Conservation (phyloP, 2,888 invertebrate genomes). For the Dione juno region DNA sequence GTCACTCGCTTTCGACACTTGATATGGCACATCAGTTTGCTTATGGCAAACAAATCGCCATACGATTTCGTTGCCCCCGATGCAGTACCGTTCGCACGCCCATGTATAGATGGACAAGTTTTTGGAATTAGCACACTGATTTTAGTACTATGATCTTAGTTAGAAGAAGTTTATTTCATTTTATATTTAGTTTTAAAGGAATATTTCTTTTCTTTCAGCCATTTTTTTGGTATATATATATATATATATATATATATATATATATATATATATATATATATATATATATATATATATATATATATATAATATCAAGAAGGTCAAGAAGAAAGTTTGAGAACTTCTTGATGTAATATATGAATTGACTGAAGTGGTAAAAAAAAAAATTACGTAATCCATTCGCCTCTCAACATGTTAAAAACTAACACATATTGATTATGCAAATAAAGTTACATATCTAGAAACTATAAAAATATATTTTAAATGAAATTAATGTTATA, state of each 20-base stretch:
- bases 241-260: too few relatives aligned
- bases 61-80: constrained; percentile 55
- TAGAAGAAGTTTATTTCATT: not conserved
- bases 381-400: not conserved
- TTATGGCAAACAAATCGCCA: constrained; percentile 72
- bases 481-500: not conserved
- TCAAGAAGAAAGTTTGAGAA: not conserved
- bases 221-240: too few relatives aligned
- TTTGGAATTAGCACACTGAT: constrained; percentile 32
- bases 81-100: constrained; percentile 57
- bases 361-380: too few relatives aligned
- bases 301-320: not conserved
- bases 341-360: not conserved
- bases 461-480: not conserved
- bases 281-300: too few relatives aligned
- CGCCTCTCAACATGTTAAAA: too few relatives aligned
- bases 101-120: constrained; percentile 41
- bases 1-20: constrained; percentile 55
- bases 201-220: too few relatives aligned
- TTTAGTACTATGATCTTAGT: constrained; percentile 24
- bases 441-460: not conserved
- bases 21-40: constrained; percentile 51
- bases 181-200: not conserved
- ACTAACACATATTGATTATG: too few relatives aligned
- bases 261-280: too few relatives aligned